These are phyloP conservation scores for Heliopora coerulea DNA, from an alignment of 92 coral and sea anemone species.

Conservation along the genomic window DNA sequence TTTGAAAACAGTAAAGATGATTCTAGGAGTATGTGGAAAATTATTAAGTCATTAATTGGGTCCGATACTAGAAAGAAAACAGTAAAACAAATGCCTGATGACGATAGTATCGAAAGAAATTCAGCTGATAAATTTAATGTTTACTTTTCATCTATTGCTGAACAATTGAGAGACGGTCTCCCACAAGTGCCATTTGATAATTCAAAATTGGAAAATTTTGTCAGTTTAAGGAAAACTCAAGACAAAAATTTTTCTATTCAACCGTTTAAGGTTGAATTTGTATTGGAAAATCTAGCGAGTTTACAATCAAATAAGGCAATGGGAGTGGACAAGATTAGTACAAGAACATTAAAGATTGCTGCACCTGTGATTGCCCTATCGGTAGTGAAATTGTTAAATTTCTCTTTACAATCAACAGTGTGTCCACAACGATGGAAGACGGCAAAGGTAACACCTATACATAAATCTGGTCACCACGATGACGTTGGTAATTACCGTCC, in stretches of 20 bases:
- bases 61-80: too few species aligned
- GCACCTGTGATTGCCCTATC: slow-evolving; percentile 35
- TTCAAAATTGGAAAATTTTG: slow-evolving; percentile 46
- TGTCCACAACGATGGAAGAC: slow-evolving; percentile 32
- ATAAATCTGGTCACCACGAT: slow-evolving; percentile 33
- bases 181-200: slow-evolving; percentile 45
- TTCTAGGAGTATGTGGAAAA: slow-evolving; percentile 37
- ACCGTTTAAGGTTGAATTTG: slow-evolving; percentile 27
- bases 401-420: background rate
- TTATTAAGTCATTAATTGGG: too few species aligned
- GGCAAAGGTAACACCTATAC: slow-evolving; percentile 37
- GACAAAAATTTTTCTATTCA: slow-evolving; percentile 41
- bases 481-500: slow-evolving; percentile 42
- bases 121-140: slow-evolving; percentile 50
- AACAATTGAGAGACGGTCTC: slow-evolving; percentile 43
- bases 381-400: slow-evolving; percentile 31
- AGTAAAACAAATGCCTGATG: too few species aligned
- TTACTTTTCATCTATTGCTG: slow-evolving; percentile 56
- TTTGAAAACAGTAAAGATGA: slow-evolving; percentile 18
- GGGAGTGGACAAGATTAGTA: slow-evolving; percentile 35
- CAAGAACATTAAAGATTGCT: slow-evolving; percentile 29
- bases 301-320: slow-evolving; percentile 40
- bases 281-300: slow-evolving; percentile 40
- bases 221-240: slow-evolving; percentile 51
- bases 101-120: too few species aligned